Evolutionary conservation across 2,797 vertebrate genomes (phyloP).

Genomic region (Gallinago nigripennis): DNA sequence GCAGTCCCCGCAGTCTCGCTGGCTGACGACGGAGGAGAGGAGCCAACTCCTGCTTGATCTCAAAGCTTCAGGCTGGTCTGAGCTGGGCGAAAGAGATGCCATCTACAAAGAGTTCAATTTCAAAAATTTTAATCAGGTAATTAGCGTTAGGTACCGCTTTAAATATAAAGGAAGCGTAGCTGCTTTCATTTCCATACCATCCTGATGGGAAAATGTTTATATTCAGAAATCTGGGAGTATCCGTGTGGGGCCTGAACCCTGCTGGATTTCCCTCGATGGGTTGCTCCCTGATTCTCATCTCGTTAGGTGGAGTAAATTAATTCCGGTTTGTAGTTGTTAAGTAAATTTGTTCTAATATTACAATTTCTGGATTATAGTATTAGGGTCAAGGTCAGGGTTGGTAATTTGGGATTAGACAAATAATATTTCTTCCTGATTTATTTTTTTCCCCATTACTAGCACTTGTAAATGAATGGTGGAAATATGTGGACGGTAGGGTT

Average conservation of each 20-base stretch:
- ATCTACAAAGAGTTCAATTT: slow-evolving; percentile 95
- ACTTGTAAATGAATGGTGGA: background rate
- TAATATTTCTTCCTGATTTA: background rate
- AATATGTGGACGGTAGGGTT: background rate
- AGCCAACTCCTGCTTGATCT: slow-evolving; percentile 84
- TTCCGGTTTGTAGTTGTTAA: background rate
- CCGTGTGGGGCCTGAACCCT: background rate
- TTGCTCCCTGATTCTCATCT: slow-evolving; percentile 3
- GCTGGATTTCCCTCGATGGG: background rate
- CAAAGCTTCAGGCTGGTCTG: slow-evolving; percentile 86
- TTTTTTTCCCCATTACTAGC: background rate
- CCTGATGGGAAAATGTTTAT: slow-evolving; percentile 16
- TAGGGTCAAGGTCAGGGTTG: background rate
- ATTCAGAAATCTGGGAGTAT: background rate
- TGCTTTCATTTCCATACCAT: background rate
- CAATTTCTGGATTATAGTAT: background rate
- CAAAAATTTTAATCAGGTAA: slow-evolving; percentile 94
- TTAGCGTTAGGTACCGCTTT: background rate
- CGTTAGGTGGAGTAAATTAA: background rate
- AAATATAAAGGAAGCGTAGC: background rate
- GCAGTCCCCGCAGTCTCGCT: slow-evolving; percentile 85
- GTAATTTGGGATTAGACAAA: background rate
- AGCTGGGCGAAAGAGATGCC: slow-evolving; percentile 87
- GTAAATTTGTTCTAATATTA: background rate
- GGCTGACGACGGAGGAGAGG: slow-evolving; percentile 85